Conservation (phyloP, 2,797 vertebrate genomes). For the Mormyrops boulengeri region DNA sequence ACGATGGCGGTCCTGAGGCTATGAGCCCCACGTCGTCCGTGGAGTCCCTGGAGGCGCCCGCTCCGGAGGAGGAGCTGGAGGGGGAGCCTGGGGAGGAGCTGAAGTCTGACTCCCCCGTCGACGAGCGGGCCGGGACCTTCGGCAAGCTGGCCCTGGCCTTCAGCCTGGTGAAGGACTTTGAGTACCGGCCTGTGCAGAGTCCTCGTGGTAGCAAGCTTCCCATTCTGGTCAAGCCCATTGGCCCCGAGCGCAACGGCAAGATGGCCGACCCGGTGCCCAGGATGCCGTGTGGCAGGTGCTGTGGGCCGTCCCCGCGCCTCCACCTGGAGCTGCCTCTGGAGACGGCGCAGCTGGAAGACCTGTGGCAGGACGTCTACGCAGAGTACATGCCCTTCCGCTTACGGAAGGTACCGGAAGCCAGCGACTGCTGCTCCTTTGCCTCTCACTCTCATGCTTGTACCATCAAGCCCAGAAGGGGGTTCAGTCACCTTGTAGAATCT, state of each 20-base stretch:
- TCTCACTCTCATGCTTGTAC: not conserved
- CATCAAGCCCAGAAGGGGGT: not conserved
- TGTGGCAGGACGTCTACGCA: slow-evolving; percentile 80
- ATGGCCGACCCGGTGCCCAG: slow-evolving; percentile 30
- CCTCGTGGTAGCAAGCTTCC: slow-evolving; percentile 77
- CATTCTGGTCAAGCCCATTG: slow-evolving; percentile 64
- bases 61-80: slow-evolving; percentile 57
- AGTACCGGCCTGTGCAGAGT: slow-evolving; percentile 73
- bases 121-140: slow-evolving; percentile 43
- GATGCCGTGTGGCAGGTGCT: slow-evolving; percentile 41
- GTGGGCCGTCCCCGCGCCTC: slow-evolving; percentile 46
- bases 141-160: slow-evolving; percentile 64
- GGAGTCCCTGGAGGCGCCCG: slow-evolving; percentile 70
- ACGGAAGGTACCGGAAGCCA: slow-evolving; percentile 65
- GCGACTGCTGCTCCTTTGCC: not conserved
- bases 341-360: slow-evolving; percentile 72
- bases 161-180: slow-evolving; percentile 65
- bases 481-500: not conserved
- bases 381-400: slow-evolving; percentile 71
- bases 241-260: slow-evolving; percentile 37
- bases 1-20: slow-evolving; percentile 62
- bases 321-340: slow-evolving; percentile 63
- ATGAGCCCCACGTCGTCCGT: slow-evolving; percentile 66
- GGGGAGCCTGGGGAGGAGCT: slow-evolving; percentile 49
- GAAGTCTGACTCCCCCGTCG: slow-evolving; percentile 46